Evolutionary conservation across 2,888 invertebrate species (phyloP).

Genomic region (Sphaerophoria rueppellii): DNA sequence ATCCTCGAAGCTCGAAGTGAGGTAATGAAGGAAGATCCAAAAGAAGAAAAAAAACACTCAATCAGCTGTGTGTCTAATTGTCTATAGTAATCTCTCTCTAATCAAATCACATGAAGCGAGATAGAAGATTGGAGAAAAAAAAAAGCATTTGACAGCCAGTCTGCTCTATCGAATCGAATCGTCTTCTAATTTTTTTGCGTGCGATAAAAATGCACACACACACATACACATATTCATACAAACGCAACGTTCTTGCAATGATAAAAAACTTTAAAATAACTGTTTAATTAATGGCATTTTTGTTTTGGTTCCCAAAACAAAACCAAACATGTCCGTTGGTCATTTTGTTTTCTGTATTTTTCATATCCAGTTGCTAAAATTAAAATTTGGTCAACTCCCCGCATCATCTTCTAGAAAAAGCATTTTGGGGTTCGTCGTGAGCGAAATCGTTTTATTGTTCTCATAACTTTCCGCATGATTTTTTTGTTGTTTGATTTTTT

Average conservation of each 20-base stretch:
- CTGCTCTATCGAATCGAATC: neutral
- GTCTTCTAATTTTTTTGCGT: slow-evolving; percentile 1
- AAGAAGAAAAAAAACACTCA: slow-evolving; percentile 37
- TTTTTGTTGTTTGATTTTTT: slow-evolving; percentile 42
- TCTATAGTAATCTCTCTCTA: slow-evolving; percentile 29
- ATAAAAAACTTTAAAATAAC: too few relatives aligned
- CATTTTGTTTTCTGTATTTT: too few relatives aligned
- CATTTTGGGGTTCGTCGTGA: neutral
- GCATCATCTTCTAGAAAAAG: neutral
- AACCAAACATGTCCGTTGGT: too few relatives aligned
- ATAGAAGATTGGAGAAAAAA: slow-evolving; percentile 32
- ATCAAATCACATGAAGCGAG: slow-evolving; percentile 8
- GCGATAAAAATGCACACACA: neutral
- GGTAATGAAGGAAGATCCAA: slow-evolving; percentile 50
- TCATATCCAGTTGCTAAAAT: neutral
- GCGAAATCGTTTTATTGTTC: slow-evolving; percentile 16
- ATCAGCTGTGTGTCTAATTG: slow-evolving; percentile 61
- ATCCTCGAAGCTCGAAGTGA: slow-evolving; percentile 56
- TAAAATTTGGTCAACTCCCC: neutral
- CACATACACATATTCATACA: too few relatives aligned
- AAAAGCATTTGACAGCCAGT: slow-evolving; percentile 43
- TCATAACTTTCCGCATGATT: slow-evolving; percentile 62
- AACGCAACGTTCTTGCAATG: too few relatives aligned
- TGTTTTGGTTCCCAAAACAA: too few relatives aligned
- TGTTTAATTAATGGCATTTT: too few relatives aligned